phyloP scores from a whole-genome alignment of 92 coral and sea anemone species.

The Porites rus region DNA sequence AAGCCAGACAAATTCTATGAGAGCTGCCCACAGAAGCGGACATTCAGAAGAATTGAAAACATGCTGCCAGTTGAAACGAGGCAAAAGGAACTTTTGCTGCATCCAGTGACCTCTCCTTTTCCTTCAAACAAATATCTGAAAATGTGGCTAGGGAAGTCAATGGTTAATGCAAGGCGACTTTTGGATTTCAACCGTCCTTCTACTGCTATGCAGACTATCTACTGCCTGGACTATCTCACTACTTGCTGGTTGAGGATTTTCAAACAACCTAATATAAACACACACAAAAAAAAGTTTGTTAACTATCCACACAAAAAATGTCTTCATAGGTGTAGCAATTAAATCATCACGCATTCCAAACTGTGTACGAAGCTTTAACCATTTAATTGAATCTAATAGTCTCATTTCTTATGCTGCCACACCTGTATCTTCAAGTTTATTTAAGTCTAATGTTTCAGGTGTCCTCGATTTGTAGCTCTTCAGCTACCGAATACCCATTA shows the following conservation, averaged over 20 bases:
- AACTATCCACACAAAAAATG: too few species aligned
- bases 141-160: neutral
- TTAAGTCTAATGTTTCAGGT: too few species aligned
- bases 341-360: too few species aligned
- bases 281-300: too few species aligned
- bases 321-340: too few species aligned
- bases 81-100: neutral
- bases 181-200: neutral
- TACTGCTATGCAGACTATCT: neutral
- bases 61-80: neutral
- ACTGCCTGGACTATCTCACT: neutral
- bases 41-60: neutral
- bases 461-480: too few species aligned
- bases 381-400: too few species aligned
- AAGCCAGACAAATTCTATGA: constrained; percentile 5
- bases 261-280: neutral
- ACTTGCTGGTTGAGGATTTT: neutral
- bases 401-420: too few species aligned
- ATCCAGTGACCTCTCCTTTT: neutral
- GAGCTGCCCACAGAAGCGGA: neutral
- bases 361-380: too few species aligned
- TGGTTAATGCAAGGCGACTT: neutral
- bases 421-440: too few species aligned
- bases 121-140: neutral
- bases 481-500: too few species aligned